Base-by-base conservation (phyloP, 2,888 invertebrate genomes). In the Xanthorhoe designata region DNA sequence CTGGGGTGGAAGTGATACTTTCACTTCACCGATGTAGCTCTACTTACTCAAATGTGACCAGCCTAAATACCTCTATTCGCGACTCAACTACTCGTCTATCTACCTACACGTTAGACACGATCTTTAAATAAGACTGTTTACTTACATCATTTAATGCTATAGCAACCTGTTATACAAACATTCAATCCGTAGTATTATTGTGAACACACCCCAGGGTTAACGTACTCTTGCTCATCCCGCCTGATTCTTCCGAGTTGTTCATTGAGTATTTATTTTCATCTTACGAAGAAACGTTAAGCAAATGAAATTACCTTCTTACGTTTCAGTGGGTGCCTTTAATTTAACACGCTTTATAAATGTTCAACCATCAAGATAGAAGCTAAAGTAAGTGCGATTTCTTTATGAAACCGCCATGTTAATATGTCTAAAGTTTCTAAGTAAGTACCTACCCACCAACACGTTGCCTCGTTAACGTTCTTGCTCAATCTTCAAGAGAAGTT, bases 81-180 rank as follows among this genome's bases (percentile, higher is more conserved):
- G 64, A 66, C 69, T 71, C 13, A 42, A 3, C 38, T 58, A 42
- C 35, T 32, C 9, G 53, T 35, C 2, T 47, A 57, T 71, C 71
- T 73, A 68, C 71, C 71, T 73, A 68, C 71, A 69, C 72, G 75
- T 75, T 80, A 79, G 75, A 78, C 64, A 79, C 74, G 75, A 72
- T 80, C 81, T 87, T 82, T 82, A 79, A 83, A 81, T 82, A 81
- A 73, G 75, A 81, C 83, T 88, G 85, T 89, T 88, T 89, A 88
- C 83, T 77, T 69, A 70, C 78, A 76, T 83, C 80, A 83, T 82
- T 85, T 85, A 81, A 79, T 84, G 79, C 78, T 77, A 73, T 78
- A 80, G 79, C 81, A 84, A 84, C 84, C 84, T 83, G 84, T 72
- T 69, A 73, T 72, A 53, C 47, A 85, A 81, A 83, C 78, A 80